A percentile compares a stretch with the other conserved stretches of the same genome.
Evolutionary conservation across 2,888 invertebrate genomes (phyloP).

Genomic region (Yponomeuta cagnagella): DNA sequence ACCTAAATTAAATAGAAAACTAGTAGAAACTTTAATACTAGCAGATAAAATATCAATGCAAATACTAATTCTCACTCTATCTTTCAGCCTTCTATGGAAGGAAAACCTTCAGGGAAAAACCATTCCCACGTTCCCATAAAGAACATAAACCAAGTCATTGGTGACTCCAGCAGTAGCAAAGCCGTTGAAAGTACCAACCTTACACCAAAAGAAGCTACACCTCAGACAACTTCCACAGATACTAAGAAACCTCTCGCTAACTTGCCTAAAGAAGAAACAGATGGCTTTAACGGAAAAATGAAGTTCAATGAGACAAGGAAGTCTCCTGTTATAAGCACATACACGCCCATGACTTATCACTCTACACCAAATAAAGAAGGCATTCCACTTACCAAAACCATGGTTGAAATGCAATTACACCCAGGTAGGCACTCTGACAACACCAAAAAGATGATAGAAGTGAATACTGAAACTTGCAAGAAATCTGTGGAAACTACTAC

Average conservation of each 20-base stretch:
- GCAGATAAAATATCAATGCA: no score
- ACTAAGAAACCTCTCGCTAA: conserved; percentile 33
- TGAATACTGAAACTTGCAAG: conserved; percentile 55
- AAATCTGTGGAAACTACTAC: conserved; percentile 33
- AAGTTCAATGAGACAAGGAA: conserved; percentile 61
- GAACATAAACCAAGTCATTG: conserved; percentile 45
- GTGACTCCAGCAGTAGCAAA: conserved; percentile 40
- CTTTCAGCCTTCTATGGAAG: conserved; percentile 55
- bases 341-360: conserved; percentile 62
- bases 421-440: conserved; percentile 63
- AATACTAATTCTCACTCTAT: no score
- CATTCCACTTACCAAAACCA: conserved; percentile 63
- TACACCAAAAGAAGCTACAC: conserved; percentile 31
- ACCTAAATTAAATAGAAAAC: no score
- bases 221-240: conserved; percentile 20
- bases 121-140: conserved; percentile 45
- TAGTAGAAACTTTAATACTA: no score
- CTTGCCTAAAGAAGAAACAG: conserved; percentile 24
- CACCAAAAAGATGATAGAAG: conserved; percentile 65
- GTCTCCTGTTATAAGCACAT: conserved; percentile 59
- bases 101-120: conserved; percentile 33
- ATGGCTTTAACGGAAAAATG: conserved; percentile 51
- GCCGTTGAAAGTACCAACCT: conserved; percentile 35
- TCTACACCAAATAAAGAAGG: conserved; percentile 68
- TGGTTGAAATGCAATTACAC: conserved; percentile 64